Base-by-base conservation (phyloP, 2,888 invertebrate genomes). In the Chouioia cunea region DNA sequence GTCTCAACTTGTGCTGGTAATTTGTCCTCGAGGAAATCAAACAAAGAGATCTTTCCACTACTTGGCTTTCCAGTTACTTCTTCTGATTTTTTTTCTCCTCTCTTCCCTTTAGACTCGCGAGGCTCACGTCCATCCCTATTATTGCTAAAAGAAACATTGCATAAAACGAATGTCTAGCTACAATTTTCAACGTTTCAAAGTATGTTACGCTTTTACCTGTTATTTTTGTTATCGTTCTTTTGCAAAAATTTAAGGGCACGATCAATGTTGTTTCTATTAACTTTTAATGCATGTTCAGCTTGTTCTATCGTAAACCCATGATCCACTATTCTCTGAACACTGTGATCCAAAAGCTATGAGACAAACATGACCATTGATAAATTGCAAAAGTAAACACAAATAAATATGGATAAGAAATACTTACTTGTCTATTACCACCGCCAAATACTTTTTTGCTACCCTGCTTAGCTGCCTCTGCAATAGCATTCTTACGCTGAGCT, bases 401-500 rank as follows among this genome's bases (percentile, higher is more conserved):
- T 47, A 50, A 22, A 8, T 70, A 47, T 47, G 16, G 43, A 73
- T 27, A 18, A 27, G 57, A 69, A 44, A 27, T 54, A 12, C 44
- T 47, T 64, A 85, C 84, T 77, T 86, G 87, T 74, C 88, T 88
- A 54, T 85, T 87, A 73, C 89, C 88, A 46, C 89, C 89, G 15
- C 89, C 88, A 78, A 89, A 89, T 16, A 88, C 83, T 81, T 88
- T 88, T 75, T 86, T 88, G 47, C 87, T 87, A 23, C 88, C 88
- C 70, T 89, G 89, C 78, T 93, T 92, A 56, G 93, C 90, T 46
- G 95, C 96, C 82, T 95, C 95, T 15, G 95, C 95, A 79, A 97
- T 96, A 0, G 95, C 95, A 75, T 94, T 96, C 82, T 93, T 93
- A 71, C 97, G 89, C 84, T 95, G 95, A n/a, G 92, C 90, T 81